Conservation (phyloP, 1,140 invertebrate species). For the Idris sp. region DNA sequence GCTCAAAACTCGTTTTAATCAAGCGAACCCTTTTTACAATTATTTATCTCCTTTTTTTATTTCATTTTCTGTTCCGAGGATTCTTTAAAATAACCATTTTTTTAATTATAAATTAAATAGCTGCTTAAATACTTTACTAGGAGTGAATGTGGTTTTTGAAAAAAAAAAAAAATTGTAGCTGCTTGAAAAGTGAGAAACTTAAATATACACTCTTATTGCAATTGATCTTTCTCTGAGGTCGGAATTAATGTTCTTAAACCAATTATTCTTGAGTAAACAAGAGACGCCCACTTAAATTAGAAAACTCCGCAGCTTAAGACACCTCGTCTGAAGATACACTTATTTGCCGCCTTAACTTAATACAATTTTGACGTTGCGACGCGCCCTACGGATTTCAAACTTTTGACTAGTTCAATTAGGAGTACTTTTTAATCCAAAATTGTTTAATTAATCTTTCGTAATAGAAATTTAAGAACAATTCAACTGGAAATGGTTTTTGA, state of each 20-base stretch:
- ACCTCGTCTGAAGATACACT: slow-evolving; percentile 56
- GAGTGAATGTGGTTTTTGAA: too few species aligned
- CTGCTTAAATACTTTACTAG: too few species aligned
- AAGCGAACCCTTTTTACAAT: too few species aligned
- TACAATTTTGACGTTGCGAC: slow-evolving; percentile 62
- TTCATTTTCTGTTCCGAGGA: too few species aligned
- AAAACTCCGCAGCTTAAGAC: slow-evolving; percentile 68
- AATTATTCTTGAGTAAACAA: slow-evolving; percentile 71
- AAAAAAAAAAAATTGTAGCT: too few species aligned
- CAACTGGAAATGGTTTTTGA: too few species aligned
- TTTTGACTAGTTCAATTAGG: slow-evolving; percentile 62
- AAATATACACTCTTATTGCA: too few species aligned
- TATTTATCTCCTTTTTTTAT: too few species aligned
- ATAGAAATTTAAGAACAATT: too few species aligned
- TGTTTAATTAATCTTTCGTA: slow-evolving; percentile 22
- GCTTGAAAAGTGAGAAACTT: too few species aligned
- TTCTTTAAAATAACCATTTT: too few species aligned
- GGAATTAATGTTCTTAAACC: slow-evolving; percentile 75
- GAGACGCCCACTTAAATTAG: slow-evolving; percentile 64
- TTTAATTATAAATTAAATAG: too few species aligned
- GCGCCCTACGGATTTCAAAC: slow-evolving; percentile 67
- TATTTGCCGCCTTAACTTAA: slow-evolving; percentile 58
- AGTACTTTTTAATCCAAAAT: slow-evolving; percentile 15
- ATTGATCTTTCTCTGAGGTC: slow-evolving; percentile 51
- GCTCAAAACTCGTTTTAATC: slow-evolving; percentile 25